These are phyloP conservation scores for Dicerorhinus sumatrensis DNA, from an alignment of 2,113 vertebrate genomes.

Conservation along the genomic window DNA sequence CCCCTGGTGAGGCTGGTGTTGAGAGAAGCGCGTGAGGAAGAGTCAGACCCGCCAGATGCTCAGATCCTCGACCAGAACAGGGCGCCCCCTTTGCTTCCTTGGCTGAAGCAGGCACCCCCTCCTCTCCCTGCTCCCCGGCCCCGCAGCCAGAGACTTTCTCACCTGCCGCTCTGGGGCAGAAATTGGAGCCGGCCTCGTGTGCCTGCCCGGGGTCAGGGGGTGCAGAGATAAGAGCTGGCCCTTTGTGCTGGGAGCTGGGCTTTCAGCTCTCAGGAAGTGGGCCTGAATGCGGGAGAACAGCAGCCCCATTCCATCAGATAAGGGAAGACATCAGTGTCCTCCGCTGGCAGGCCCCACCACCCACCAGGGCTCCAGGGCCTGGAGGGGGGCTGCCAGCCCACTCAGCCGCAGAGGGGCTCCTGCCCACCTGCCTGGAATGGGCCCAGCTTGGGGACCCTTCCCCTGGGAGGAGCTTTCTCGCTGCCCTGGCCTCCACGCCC, in stretches of 20 bases:
- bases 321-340: slow-evolving; percentile 77
- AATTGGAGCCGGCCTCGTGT: slow-evolving; percentile 70
- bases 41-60: not conserved
- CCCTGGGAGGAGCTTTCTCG: not conserved
- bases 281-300: slow-evolving; percentile 88
- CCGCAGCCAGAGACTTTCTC: slow-evolving; percentile 76
- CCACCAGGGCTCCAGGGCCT: not conserved
- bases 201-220: slow-evolving; percentile 88
- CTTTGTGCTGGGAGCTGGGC: slow-evolving; percentile 93
- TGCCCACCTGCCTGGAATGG: not conserved
- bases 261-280: slow-evolving; percentile 93
- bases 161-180: slow-evolving; percentile 82
- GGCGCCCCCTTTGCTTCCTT: not conserved
- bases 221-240: slow-evolving; percentile 91
- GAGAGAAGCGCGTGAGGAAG: not conserved
- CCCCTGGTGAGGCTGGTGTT: not conserved
- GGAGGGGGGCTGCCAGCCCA: no score
- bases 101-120: not conserved
- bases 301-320: slow-evolving; percentile 94
- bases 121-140: not conserved
- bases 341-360: not conserved
- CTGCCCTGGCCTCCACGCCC: not conserved
- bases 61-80: not conserved
- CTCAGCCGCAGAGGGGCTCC: not conserved
- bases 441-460: not conserved